Conservation (phyloP, 92 coral and sea anemone genomes). For the Palythoa grandiflora region DNA sequence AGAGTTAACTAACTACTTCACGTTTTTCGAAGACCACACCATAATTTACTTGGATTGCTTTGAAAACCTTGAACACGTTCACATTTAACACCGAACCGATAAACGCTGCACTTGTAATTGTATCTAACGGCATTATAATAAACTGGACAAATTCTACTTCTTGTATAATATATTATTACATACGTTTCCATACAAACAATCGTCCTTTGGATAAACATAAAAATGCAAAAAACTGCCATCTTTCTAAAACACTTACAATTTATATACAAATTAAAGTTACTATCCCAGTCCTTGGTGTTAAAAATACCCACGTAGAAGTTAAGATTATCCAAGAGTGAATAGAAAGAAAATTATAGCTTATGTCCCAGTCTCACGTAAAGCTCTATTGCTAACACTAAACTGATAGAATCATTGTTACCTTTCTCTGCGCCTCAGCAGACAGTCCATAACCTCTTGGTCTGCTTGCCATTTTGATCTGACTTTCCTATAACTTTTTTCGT, state of each 20-base stretch:
- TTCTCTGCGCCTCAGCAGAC: conserved; percentile 83
- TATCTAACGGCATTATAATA: not conserved
- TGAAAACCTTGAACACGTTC: not conserved
- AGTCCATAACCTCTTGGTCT: conserved; percentile 93
- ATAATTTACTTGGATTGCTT: not conserved
- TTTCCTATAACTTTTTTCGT: not conserved
- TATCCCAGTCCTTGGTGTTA: no score
- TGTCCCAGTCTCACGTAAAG: not conserved
- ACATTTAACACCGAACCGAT: not conserved
- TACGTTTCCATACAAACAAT: not conserved
- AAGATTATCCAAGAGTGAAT: no score
- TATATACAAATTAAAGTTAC: no score
- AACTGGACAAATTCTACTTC: not conserved
- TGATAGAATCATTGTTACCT: conserved; percentile 8
- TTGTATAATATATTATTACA: not conserved
- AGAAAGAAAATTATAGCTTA: not conserved
- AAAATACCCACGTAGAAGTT: no score
- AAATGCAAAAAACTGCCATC: no score
- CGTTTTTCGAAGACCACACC: not conserved
- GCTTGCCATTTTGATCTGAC: conserved; percentile 65
- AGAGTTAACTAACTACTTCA: not conserved
- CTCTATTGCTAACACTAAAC: not conserved
- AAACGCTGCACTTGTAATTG: not conserved
- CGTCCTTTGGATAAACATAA: no score
- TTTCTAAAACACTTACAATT: no score